Evolutionary conservation across 1,140 invertebrate genomes (phyloP), one percentile per base, ranked within the genome.

Genomic region (Drosophila busckii): DNA sequence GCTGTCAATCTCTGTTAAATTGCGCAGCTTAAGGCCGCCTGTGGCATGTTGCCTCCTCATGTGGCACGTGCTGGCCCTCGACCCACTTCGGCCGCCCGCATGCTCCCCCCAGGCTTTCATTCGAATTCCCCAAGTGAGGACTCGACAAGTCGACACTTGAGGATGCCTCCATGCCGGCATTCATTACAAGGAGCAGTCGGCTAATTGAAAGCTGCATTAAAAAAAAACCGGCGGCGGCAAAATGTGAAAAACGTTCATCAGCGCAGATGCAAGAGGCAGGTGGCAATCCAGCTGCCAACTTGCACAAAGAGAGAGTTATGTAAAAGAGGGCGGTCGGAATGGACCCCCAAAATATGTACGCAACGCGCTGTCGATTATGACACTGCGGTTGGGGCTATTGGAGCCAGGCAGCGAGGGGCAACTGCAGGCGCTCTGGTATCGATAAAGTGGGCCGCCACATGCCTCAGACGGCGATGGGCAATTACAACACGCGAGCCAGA

Each of bases 161-260:
- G 38, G 63, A 29, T 35, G 8, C 46, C 38, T 7, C 55, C 65
- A 40, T 67, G 58, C 68, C 73, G 71, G 73, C 75, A 64, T 78
- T 78, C 69, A 78, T 78, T 78, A 78, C 73, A 78, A 80, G 63
- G 46, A 78, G 64, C 75, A 73, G 63, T 73, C 73, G 73, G 73
- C 68, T 78, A 78, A 78, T 78, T 78, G 73, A 78, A 78, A 73
- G 73, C 73, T 82, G 68, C 68, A 80, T 78, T 78, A 52, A 70
- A 55, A 46, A 66, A 34, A 63, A 67, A 63, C 46, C 52, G 60
- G 58, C 62, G 38, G 62, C 67, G 62, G 62, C 44, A 66, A 56
- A 62, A 62, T 55, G 62, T 65, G 53, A 76, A 61, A 69, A 65
- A 48, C 62, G 60, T 49, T 59, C 44, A 26, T 12, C 6, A 3